Evolutionary conservation across 2,113 vertebrate genomes (phyloP).

Genomic region (Sinocyclocheilus anophthalmus): DNA sequence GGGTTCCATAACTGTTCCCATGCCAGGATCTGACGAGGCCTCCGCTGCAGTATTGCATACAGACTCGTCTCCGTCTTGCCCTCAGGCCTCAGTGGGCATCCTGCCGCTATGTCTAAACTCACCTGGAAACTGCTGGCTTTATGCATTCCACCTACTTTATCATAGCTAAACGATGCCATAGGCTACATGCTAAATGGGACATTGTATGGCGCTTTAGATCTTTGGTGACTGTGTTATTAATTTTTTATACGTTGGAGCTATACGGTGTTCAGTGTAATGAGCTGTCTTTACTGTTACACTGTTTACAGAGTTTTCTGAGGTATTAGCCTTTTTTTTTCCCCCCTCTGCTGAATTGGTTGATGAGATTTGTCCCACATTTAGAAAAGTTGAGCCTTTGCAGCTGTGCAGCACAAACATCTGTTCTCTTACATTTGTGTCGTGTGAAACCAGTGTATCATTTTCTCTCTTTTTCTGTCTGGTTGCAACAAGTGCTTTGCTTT

Average conservation of each 20-base stretch:
- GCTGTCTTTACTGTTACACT: conserved; percentile 31
- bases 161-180: conserved; percentile 54
- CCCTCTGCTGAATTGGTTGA: conserved; percentile 26
- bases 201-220: conserved; percentile 49
- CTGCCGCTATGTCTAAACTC: conserved; percentile 52
- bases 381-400: conserved; percentile 40
- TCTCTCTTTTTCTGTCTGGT: conserved; percentile 9
- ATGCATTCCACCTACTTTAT: conserved; percentile 55
- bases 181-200: conserved; percentile 55
- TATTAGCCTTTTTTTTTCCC: background rate
- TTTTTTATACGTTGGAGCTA: conserved; percentile 36
- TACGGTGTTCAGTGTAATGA: conserved; percentile 40
- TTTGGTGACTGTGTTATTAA: conserved; percentile 46
- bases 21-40: conserved; percentile 62
- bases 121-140: conserved; percentile 57
- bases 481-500: conserved; percentile 15
- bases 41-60: conserved; percentile 44
- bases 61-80: conserved; percentile 48
- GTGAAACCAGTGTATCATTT: conserved; percentile 16
- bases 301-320: conserved; percentile 37
- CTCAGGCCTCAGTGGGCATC: conserved; percentile 59
- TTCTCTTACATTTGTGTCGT: conserved; percentile 17
- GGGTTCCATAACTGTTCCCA: conserved; percentile 57
- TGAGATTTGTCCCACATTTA: conserved; percentile 43
- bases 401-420: conserved; percentile 50